These are phyloP conservation scores for Oreohelix idahoensis DNA, from an alignment of 1,140 invertebrate genomes.

Conservation along the genomic window DNA sequence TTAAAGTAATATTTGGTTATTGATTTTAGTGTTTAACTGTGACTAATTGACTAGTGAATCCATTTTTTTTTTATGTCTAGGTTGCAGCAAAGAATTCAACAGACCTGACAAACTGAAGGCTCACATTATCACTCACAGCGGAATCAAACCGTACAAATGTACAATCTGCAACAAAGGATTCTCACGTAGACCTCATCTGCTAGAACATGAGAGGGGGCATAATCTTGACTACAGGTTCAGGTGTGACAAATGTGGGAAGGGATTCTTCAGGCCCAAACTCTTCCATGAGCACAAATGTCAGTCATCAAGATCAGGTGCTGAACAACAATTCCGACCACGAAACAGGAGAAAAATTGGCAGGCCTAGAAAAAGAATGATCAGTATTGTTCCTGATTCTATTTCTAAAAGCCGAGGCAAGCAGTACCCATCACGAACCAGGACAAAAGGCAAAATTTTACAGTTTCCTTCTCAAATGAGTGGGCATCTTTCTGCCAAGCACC, in stretches of 20 bases:
- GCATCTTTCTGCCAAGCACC: constrained; percentile 9
- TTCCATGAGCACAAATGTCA: constrained; percentile 67
- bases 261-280: constrained; percentile 73
- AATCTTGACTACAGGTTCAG: constrained; percentile 69
- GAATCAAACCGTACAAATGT: constrained; percentile 77
- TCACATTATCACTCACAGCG: constrained; percentile 72
- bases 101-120: constrained; percentile 75
- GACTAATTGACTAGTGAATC: too few relatives aligned
- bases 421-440: constrained; percentile 21
- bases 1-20: too few relatives aligned
- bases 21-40: too few relatives aligned
- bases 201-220: constrained; percentile 69
- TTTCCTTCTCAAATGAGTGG: neutral
- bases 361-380: constrained; percentile 59
- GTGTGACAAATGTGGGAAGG: constrained; percentile 77
- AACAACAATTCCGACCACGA: constrained; percentile 48
- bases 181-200: constrained; percentile 66
- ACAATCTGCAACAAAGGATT: constrained; percentile 77
- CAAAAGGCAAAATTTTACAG: neutral
- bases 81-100: constrained; percentile 81
- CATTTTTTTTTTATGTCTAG: too few relatives aligned
- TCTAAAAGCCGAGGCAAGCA: constrained; percentile 35
- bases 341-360: constrained; percentile 60
- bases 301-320: constrained; percentile 46
- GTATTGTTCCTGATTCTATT: constrained; percentile 40